phyloP scores from a whole-genome alignment of 2,888 invertebrate species.

The Cistogaster globosa region DNA sequence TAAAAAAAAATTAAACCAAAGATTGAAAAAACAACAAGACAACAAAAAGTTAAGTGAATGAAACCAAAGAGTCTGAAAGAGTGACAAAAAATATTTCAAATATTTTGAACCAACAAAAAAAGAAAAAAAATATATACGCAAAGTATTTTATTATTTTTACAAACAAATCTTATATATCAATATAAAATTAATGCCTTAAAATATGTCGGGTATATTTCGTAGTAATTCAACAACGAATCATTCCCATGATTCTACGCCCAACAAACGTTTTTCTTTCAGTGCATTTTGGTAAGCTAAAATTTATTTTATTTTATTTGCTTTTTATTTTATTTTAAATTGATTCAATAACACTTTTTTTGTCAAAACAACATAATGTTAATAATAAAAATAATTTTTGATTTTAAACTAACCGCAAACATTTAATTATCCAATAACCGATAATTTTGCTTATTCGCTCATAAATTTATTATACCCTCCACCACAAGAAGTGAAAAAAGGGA shows the following conservation, averaged over 20 bases:
- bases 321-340: not conserved
- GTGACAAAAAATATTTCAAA: slow-evolving; percentile 64
- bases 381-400: not conserved
- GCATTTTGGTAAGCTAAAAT: slow-evolving; percentile 80
- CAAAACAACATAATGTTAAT: not conserved
- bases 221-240: slow-evolving; percentile 72
- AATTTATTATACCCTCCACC: too few species aligned
- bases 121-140: slow-evolving; percentile 7
- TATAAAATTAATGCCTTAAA: slow-evolving; percentile 68
- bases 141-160: slow-evolving; percentile 81
- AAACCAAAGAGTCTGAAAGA: slow-evolving; percentile 69
- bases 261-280: slow-evolving; percentile 79
- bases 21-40: slow-evolving; percentile 27
- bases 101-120: slow-evolving; percentile 53
- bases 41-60: slow-evolving; percentile 23
- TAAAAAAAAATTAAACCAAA: slow-evolving; percentile 58
- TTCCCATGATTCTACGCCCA: slow-evolving; percentile 76
- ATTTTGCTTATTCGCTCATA: not conserved
- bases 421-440: not conserved
- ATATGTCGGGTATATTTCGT: slow-evolving; percentile 82
- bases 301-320: slow-evolving; percentile 11
- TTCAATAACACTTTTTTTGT: too few species aligned
- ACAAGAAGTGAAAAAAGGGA: too few species aligned
- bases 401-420: not conserved
- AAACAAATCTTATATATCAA: slow-evolving; percentile 85